Evolutionary conservation across 2,888 invertebrate genomes (phyloP), one percentile per base, ranked within the genome.

Genomic region (Lochmaea capreae): DNA sequence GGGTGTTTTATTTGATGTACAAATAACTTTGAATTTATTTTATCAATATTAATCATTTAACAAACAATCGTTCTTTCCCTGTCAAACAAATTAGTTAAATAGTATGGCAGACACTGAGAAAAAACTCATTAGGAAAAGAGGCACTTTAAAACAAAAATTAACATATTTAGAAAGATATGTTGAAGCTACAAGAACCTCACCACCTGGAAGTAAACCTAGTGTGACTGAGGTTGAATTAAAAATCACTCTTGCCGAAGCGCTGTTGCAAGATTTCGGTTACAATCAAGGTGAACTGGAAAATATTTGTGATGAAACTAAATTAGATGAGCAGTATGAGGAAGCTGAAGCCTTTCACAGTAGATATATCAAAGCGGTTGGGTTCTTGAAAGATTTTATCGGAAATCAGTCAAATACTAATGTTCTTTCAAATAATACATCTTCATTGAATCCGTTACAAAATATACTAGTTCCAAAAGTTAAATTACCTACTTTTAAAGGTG

Each of bases 401-500:
- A 42, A 42, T 6, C 42, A 42, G 42, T 42, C n/a, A n/a, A n/a
- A n/a, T n/a, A n/a, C n/a, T n/a, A 42, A 42, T 42, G 42, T 42
- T 6, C 4, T 12, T 3, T 11, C 10, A 46, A 8, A 46, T 12
- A 46, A 46, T 46, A 12, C 12, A 11, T 12, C 46, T 11, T 11
- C 9, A 3, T 12, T 3, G 10, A 46, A 57, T 16, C 22, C 57
- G 16, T 57, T 57, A 57, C 16, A 18, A 18, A 57, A 57, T 16
- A 57, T 57, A 5, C 3, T 57, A 9, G 16, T 63, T n/a, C 63
- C 63, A 43, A 42, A 63, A 43, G 39, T 63, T 42, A 46, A 63
- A 18, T n/a, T 63, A 10, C 63, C 63, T 18, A 63, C 43, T 11
- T 43, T 63, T 63, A 63, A 43, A 9, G 63, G 63, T 5, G 63